Conservation (phyloP, 1,140 invertebrate species). For the Sminthurides bifidus region DNA sequence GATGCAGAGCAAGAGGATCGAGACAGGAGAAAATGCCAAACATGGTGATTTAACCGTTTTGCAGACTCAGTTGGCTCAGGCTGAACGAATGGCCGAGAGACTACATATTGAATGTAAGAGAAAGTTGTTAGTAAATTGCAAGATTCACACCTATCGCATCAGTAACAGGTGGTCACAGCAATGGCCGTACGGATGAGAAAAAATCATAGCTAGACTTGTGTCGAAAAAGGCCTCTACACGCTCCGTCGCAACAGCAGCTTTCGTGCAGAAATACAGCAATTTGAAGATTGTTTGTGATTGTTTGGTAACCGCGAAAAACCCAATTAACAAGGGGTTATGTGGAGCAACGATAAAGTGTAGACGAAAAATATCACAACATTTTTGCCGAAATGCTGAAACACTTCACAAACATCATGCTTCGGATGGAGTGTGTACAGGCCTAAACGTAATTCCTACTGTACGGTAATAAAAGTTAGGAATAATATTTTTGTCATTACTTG, state of each 20-base stretch:
- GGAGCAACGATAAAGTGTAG: too few relatives aligned
- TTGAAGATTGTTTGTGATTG: neutral
- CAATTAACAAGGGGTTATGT: too few relatives aligned
- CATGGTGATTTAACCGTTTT: constrained; percentile 38
- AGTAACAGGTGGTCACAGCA: neutral
- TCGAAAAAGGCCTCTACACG: too few relatives aligned
- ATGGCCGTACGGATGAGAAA: too few relatives aligned
- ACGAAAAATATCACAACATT: too few relatives aligned
- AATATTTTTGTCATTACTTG: neutral
- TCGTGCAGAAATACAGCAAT: neutral
- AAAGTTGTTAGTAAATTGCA: neutral
- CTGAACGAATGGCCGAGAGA: constrained; percentile 41
- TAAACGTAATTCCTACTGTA: neutral
- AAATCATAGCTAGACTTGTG: too few relatives aligned
- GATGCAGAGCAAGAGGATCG: constrained; percentile 42
- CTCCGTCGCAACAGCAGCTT: neutral
- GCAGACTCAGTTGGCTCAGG: constrained; percentile 40
- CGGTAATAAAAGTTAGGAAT: neutral
- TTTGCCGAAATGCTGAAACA: too few relatives aligned
- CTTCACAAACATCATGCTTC: neutral
- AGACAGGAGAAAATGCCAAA: constrained; percentile 35
- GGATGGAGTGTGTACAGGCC: neutral
- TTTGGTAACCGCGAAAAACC: too few relatives aligned
- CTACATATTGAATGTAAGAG: constrained; percentile 42
- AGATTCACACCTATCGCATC: neutral